Evolutionary conservation across 1,140 invertebrate species (phyloP).

Genomic region (Bacillus rossius): DNA sequence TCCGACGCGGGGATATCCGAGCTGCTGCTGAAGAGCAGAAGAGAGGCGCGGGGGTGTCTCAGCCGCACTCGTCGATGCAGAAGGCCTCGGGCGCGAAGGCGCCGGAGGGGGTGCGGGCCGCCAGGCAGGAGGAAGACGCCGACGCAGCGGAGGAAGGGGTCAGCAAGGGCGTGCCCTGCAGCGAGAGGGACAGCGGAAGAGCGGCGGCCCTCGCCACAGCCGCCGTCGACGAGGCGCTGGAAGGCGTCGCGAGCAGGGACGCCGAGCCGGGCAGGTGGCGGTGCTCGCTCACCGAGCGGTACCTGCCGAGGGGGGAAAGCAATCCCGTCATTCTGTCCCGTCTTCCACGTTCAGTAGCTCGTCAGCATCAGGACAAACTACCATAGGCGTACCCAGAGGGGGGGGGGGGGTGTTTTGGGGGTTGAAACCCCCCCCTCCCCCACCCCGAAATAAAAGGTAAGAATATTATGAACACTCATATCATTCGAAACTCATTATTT

Average conservation of each 20-base stretch:
- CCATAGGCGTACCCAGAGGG: too few species aligned
- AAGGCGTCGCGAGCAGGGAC: slow-evolving; percentile 39
- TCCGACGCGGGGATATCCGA: too few species aligned
- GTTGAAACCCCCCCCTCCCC: too few species aligned
- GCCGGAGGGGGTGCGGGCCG: slow-evolving; percentile 24
- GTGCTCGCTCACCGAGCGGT: slow-evolving; percentile 55
- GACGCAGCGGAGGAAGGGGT: slow-evolving; percentile 43
- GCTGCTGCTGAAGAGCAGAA: too few species aligned
- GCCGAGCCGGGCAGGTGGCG: slow-evolving; percentile 23
- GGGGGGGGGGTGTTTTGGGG: too few species aligned
- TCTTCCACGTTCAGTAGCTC: too few species aligned
- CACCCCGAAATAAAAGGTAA: too few species aligned
- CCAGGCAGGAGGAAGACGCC: slow-evolving; percentile 31
- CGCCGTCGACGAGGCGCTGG: slow-evolving; percentile 30
- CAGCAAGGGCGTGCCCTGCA: slow-evolving; percentile 52
- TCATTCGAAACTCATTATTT: too few species aligned
- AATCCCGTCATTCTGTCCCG: too few species aligned
- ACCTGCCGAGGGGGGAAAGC: too few species aligned
- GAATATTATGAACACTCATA: too few species aligned
- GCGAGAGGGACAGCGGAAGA: slow-evolving; percentile 54
- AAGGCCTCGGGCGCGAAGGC: slow-evolving; percentile 19
- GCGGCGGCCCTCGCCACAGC: slow-evolving; percentile 29
- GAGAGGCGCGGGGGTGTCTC: background rate
- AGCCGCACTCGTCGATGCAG: slow-evolving; percentile 6
- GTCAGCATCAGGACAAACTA: too few species aligned